These are phyloP conservation scores for Drosophila obscura DNA, from an alignment of 1,140 invertebrate genomes.

Conservation along the genomic window DNA sequence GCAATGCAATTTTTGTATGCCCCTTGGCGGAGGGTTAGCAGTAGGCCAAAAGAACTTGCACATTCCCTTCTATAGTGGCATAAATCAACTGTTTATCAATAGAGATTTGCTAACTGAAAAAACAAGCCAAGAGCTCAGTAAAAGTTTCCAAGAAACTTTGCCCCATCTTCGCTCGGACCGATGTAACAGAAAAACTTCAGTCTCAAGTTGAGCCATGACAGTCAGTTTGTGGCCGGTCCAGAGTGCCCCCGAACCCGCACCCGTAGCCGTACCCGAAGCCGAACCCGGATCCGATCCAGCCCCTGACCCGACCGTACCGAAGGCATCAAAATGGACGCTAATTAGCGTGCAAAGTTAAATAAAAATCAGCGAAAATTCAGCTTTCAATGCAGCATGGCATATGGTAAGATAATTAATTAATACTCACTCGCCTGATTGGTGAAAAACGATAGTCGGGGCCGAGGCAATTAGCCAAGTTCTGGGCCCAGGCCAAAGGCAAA, in stretches of 20 bases:
- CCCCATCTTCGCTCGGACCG: background rate
- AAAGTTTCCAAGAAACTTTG: slow-evolving; percentile 35
- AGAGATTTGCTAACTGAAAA: slow-evolving; percentile 32
- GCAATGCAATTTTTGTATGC: too few species aligned
- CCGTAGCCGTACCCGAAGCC: background rate
- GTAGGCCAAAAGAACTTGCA: too few species aligned
- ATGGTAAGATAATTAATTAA: slow-evolving; percentile 74
- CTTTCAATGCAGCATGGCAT: slow-evolving; percentile 67
- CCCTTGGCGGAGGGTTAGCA: too few species aligned
- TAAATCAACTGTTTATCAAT: slow-evolving; percentile 49
- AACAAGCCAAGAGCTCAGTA: slow-evolving; percentile 31
- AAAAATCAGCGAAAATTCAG: slow-evolving; percentile 66
- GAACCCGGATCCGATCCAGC: background rate
- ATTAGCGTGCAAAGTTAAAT: slow-evolving; percentile 67
- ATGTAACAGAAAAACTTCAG: slow-evolving; percentile 30
- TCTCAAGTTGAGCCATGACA: slow-evolving; percentile 26
- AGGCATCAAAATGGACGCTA: slow-evolving; percentile 58
- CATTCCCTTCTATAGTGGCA: slow-evolving; percentile 10
- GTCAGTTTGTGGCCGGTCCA: slow-evolving; percentile 17
- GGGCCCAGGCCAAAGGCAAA: slow-evolving; percentile 45
- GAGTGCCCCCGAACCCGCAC: background rate
- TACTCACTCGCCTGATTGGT: slow-evolving; percentile 66
- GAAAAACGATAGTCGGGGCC: slow-evolving; percentile 55
- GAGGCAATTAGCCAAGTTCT: slow-evolving; percentile 66
- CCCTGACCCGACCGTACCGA: slow-evolving; percentile 10